These are phyloP conservation scores for Apis laboriosa DNA, from an alignment of 1,140 invertebrate species.

Conservation along the genomic window DNA sequence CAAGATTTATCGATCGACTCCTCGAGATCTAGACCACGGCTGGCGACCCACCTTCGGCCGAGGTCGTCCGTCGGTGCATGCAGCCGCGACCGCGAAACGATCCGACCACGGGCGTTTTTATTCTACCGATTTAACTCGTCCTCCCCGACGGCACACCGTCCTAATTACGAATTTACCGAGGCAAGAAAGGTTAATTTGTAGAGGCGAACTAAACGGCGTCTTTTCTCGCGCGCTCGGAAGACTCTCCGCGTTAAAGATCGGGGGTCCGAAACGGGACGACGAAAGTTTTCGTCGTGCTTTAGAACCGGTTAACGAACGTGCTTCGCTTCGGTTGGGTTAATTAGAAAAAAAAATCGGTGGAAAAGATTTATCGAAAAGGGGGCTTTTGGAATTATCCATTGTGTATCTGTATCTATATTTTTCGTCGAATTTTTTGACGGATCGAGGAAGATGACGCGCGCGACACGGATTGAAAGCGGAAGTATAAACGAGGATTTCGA, in stretches of 20 bases:
- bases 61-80: not conserved
- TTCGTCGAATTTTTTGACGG: too few relatives aligned
- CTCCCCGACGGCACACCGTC: not conserved
- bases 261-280: not conserved
- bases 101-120: not conserved
- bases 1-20: not conserved
- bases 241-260: conserved; percentile 37
- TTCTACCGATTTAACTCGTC: not conserved
- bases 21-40: not conserved
- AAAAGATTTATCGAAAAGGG: conserved; percentile 10
- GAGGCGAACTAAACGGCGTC: conserved; percentile 42
- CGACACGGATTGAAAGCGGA: too few relatives aligned
- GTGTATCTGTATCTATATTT: too few relatives aligned
- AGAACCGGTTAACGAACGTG: conserved; percentile 16
- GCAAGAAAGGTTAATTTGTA: conserved; percentile 52
- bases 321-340: not conserved
- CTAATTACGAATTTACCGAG: conserved; percentile 43
- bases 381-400: too few relatives aligned
- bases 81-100: not conserved
- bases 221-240: conserved; percentile 29
- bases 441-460: too few relatives aligned
- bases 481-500: too few relatives aligned
- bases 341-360: conserved; percentile 50
- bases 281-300: conserved; percentile 29
- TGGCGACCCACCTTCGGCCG: not conserved